Evolutionary conservation across 2,797 vertebrate genomes (phyloP), one percentile per base, ranked within the genome.

Genomic region (Tauraco hartlaubi): DNA sequence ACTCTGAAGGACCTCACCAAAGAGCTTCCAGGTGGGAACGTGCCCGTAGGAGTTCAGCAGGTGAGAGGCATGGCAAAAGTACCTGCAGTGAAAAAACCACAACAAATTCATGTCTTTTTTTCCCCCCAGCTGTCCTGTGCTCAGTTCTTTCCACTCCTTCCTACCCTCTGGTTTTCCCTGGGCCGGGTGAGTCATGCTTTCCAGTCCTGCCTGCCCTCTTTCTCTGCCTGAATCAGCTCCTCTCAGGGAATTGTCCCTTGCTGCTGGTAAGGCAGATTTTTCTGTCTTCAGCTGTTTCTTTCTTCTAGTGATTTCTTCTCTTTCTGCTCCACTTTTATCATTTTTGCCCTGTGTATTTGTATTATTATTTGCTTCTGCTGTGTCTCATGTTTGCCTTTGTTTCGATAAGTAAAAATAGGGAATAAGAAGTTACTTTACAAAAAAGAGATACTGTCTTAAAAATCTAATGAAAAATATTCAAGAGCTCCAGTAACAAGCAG

Each of bases 191-290:
- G 33, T 97, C 77, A 90, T 0, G 8, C 44, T 92, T 95, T 92
- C 94, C 83, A 90, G 92, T 85, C 51, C 64, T 0, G 17, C 64
- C 63, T 71, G 67, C 52, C 51, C 52, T 69, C 63, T 88, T 28
- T 55, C 61, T 88, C 79, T 84, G 68, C 59, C 69, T 90, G 76
- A 95, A 75, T 94, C 88, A 91, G 76, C 80, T 94, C 86, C 66
- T 92, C 69, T 76, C 52, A 85, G 88, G 88, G 94, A 96, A 92
- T 67, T 68, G 41, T 67, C 4, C 0, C 59, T 92, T 82, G 86
- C 52, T 4, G 4, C 59, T 61, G 67, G 59, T 29, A 29, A 62
- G 39, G 58, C 62, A 86, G 55, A 25, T 91, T 67, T 68, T 94
- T 88, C n/a, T 81, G 52, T 91, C 83, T 78, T 67, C 26, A 71